Evolutionary conservation across 2,797 vertebrate species (phyloP), one percentile per base, ranked within the genome.

Genomic region (Calcarius lapponicus): DNA sequence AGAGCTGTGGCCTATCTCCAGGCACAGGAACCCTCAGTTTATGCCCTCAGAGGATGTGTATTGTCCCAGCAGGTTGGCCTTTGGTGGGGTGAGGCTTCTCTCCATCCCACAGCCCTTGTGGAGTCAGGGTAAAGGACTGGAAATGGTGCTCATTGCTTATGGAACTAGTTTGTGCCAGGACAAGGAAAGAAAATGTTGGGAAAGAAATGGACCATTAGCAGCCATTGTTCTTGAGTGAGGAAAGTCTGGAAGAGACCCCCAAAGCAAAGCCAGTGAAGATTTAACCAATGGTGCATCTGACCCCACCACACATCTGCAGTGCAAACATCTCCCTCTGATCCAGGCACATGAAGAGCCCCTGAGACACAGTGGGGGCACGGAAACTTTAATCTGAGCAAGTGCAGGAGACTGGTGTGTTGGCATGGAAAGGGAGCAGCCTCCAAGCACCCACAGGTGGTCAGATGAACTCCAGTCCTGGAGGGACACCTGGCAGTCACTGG

Each of bases 361-460:
- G 64, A 40, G 25, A 54, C 48, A 34, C 34, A 26, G 25, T 4
- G 34, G 34, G 34, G 25, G 42, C 29, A 34, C 62, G 25, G 34
- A 62, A 47, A 62, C 5, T 10, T 47, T 21, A 8, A 40, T 25
- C 29, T 62, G 48, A 40, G 25, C 64, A 47, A 61, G 34, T 31
- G 56, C 6, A 47, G 13, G 40, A 76, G 19, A 14, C 24, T 5
- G 10, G 16, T 0, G 1, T 29, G 47, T 14, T 38, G 56, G 47
- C n/a, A 47, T 8, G n/a, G n/a, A 76, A 67, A 54, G 47, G 25
- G 25, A 70, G 64, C 64, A 70, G 48, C 25, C 34, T 61, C 40
- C 48, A 54, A 40, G 25, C 21, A 56, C n/a, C 24, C 56, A 17
- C 20, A 40, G 25, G 24, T 25, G 26, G 13, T 32, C 22, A 45